Evolutionary conservation across 2,888 invertebrate genomes (phyloP).

Genomic region (Colostygia pectinataria): DNA sequence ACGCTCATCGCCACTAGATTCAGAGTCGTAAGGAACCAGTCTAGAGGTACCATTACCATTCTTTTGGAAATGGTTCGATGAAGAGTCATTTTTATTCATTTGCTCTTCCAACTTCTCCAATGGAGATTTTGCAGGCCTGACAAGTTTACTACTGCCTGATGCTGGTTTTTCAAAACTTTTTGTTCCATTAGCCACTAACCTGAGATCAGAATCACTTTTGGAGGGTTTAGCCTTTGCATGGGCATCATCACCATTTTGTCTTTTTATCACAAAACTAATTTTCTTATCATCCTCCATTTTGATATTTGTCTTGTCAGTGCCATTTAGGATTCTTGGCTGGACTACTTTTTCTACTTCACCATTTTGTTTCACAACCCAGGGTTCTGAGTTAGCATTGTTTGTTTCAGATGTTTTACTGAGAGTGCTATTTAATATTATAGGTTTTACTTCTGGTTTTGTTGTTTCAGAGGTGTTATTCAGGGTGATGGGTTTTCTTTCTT

Average conservation of each 20-base stretch:
- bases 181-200: conserved; percentile 40
- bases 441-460: conserved; percentile 61
- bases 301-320: conserved; percentile 52
- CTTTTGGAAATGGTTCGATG: conserved; percentile 47
- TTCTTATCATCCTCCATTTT: conserved; percentile 66
- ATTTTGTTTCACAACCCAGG: conserved; percentile 77
- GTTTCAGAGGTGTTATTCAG: conserved; percentile 58
- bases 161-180: conserved; percentile 56
- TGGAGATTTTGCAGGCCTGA: conserved; percentile 66
- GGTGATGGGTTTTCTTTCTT: conserved; percentile 61
- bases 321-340: conserved; percentile 60
- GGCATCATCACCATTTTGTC: conserved; percentile 57
- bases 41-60: conserved; percentile 62
- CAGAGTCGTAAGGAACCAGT: conserved; percentile 84
- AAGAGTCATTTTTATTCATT: conserved; percentile 64
- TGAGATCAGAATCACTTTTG: conserved; percentile 64
- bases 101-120: conserved; percentile 74
- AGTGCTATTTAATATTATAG: conserved; percentile 72
- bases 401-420: conserved; percentile 60
- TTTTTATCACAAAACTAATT: conserved; percentile 63
- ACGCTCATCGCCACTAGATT: conserved; percentile 79
- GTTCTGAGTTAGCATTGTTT: conserved; percentile 58
- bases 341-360: conserved; percentile 73
- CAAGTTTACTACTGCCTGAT: conserved; percentile 54
- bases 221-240: conserved; percentile 52